phyloP scores from a whole-genome alignment of 2,888 invertebrate genomes.

The Ephialtes manifestator region DNA sequence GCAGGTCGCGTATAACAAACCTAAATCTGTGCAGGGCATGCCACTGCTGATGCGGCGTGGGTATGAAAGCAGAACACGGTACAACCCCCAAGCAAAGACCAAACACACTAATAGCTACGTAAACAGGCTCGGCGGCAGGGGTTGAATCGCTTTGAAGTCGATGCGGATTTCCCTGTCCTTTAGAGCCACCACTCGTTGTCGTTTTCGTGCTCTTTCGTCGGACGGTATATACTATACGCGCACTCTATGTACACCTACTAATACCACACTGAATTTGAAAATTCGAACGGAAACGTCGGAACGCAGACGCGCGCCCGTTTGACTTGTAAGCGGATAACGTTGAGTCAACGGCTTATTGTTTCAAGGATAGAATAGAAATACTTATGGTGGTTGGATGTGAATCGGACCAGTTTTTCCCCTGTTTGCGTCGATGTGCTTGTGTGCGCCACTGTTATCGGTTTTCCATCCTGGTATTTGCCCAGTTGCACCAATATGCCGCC shows the following conservation, averaged over 20 bases:
- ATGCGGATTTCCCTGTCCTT: slow-evolving; percentile 73
- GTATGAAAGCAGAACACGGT: slow-evolving; percentile 26
- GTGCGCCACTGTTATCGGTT: slow-evolving; percentile 55
- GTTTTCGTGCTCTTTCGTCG: slow-evolving; percentile 41
- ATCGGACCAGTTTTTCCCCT: slow-evolving; percentile 75
- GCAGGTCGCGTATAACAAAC: slow-evolving; percentile 75
- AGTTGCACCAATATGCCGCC: slow-evolving; percentile 71
- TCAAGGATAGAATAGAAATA: slow-evolving; percentile 73
- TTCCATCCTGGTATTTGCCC: slow-evolving; percentile 65
- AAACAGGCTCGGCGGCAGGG: slow-evolving; percentile 77
- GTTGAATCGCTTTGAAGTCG: slow-evolving; percentile 74
- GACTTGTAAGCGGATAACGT: slow-evolving; percentile 86
- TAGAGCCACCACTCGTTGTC: slow-evolving; percentile 35
- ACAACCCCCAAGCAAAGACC: slow-evolving; percentile 73
- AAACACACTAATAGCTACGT: slow-evolving; percentile 85
- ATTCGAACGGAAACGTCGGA: slow-evolving; percentile 69
- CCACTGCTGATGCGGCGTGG: slow-evolving; percentile 23
- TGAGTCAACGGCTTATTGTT: slow-evolving; percentile 85
- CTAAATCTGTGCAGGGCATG: slow-evolving; percentile 44
- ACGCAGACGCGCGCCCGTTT: slow-evolving; percentile 78
- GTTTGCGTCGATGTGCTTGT: slow-evolving; percentile 44
- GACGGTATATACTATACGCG: slow-evolving; percentile 9
- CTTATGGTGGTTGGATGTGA: slow-evolving; percentile 69
- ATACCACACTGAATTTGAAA: slow-evolving; percentile 75
- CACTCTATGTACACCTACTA: slow-evolving; percentile 10